These are phyloP conservation scores for Crocuta crocuta DNA, from an alignment of 2,113 vertebrate species.

Conservation along the genomic window DNA sequence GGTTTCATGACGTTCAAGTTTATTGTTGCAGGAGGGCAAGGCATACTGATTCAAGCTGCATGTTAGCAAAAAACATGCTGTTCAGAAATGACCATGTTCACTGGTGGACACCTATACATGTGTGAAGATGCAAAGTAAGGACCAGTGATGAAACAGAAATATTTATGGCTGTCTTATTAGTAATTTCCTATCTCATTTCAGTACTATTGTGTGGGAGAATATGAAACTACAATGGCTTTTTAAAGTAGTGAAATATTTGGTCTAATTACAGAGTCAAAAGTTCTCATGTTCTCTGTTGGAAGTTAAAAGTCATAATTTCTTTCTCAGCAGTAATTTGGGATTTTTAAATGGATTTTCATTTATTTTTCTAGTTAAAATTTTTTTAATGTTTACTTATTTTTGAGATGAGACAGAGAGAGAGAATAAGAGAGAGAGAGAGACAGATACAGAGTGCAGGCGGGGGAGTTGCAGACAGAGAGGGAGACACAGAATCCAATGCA, in stretches of 20 bases:
- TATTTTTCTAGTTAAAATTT: not conserved
- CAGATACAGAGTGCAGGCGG: too few species aligned
- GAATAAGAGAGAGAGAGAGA: too few species aligned
- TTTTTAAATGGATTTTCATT: not conserved
- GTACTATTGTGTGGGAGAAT: not conserved
- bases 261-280: not conserved
- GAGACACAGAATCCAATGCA: too few species aligned
- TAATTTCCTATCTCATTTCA: not conserved
- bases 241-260: not conserved
- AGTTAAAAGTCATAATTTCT: not conserved
- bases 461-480: too few species aligned
- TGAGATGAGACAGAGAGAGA: too few species aligned
- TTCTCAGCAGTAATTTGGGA: not conserved
- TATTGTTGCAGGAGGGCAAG: not conserved
- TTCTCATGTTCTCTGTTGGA: not conserved
- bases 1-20: not conserved
- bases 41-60: not conserved
- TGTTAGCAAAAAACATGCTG: not conserved
- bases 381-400: too few species aligned
- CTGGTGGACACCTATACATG: rapidly evolving
- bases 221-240: not conserved
- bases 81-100: not conserved
- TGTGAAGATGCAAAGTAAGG: not conserved
- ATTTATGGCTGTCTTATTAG: not conserved
- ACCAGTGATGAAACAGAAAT: not conserved